These are phyloP conservation scores for Maccullochella peelii DNA, from an alignment of 2,113 vertebrate genomes.

Conservation along the genomic window DNA sequence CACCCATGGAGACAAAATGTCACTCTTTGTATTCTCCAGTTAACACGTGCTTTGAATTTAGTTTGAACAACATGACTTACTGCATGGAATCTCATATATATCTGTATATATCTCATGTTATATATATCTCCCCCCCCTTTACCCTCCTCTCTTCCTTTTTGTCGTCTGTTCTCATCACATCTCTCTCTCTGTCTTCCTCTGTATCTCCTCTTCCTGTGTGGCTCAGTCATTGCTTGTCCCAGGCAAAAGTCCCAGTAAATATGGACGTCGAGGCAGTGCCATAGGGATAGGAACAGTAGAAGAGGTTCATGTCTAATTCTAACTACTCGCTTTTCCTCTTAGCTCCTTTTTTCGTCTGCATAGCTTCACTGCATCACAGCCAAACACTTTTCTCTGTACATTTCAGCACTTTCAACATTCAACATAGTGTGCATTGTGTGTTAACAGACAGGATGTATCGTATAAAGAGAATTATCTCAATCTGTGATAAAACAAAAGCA, in stretches of 20 bases:
- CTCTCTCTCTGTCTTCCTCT: slow-evolving; percentile 40
- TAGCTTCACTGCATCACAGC: slow-evolving; percentile 53
- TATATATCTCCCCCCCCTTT: slow-evolving; percentile 33
- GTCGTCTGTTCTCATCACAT: slow-evolving; percentile 43
- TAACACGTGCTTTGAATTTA: slow-evolving; percentile 66
- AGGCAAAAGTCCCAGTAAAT: slow-evolving; percentile 95
- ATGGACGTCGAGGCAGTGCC: slow-evolving; percentile 98
- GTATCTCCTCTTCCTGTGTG: slow-evolving; percentile 64
- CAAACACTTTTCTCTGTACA: slow-evolving; percentile 15
- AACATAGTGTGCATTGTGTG: not conserved
- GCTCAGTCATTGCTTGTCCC: slow-evolving; percentile 97
- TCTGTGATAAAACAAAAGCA: slow-evolving; percentile 4
- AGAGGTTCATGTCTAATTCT: slow-evolving; percentile 92
- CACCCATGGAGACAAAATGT: slow-evolving; percentile 54
- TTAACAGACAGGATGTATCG: not conserved
- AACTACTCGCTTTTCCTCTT: slow-evolving; percentile 63
- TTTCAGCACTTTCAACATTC: slow-evolving; percentile 17
- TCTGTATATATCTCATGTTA: slow-evolving; percentile 68
- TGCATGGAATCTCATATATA: slow-evolving; percentile 81
- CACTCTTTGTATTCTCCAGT: slow-evolving; percentile 54
- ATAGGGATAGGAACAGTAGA: slow-evolving; percentile 99
- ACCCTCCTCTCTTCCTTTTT: slow-evolving; percentile 35
- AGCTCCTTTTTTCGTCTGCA: slow-evolving; percentile 59
- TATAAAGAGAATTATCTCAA: not conserved
- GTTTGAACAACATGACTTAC: slow-evolving; percentile 77